Evolutionary conservation across 1,140 invertebrate genomes (phyloP).

Genomic region (Drosophila nasuta): DNA sequence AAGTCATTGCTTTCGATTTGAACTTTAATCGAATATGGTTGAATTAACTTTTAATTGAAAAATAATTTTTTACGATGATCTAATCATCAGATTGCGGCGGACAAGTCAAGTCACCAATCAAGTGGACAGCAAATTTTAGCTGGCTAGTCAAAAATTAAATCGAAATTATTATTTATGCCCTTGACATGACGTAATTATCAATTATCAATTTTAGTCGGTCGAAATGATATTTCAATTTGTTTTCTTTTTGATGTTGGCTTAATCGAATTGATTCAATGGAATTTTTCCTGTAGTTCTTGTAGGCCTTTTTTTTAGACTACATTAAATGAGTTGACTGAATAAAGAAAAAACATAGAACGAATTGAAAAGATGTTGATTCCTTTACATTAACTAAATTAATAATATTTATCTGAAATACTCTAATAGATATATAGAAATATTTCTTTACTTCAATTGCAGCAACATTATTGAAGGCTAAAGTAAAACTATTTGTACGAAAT

Average conservation of each 20-base stretch:
- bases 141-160: not conserved
- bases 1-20: slow-evolving; percentile 18
- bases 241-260: not conserved
- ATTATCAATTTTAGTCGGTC: slow-evolving; percentile 2
- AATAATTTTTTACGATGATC: slow-evolving; percentile 36
- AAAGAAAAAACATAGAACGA: not conserved
- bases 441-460: too few species aligned
- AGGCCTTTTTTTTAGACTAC: too few species aligned
- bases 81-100: slow-evolving; percentile 16
- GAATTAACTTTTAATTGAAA: slow-evolving; percentile 33
- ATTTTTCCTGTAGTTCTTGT: too few species aligned
- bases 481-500: too few species aligned
- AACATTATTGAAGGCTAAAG: too few species aligned
- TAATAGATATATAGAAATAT: too few species aligned
- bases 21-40: slow-evolving; percentile 4
- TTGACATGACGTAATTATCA: not conserved
- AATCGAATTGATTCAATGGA: not conserved
- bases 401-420: too few species aligned
- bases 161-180: slow-evolving; percentile 5
- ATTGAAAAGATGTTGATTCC: too few species aligned
- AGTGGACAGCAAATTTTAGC: slow-evolving; percentile 1
- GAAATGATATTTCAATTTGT: slow-evolving; percentile 10
- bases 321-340: not conserved
- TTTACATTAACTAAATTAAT: too few species aligned
- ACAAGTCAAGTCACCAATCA: slow-evolving; percentile 18